Base-by-base conservation (phyloP, 2,797 vertebrate species). In the Mastacembelus armatus region DNA sequence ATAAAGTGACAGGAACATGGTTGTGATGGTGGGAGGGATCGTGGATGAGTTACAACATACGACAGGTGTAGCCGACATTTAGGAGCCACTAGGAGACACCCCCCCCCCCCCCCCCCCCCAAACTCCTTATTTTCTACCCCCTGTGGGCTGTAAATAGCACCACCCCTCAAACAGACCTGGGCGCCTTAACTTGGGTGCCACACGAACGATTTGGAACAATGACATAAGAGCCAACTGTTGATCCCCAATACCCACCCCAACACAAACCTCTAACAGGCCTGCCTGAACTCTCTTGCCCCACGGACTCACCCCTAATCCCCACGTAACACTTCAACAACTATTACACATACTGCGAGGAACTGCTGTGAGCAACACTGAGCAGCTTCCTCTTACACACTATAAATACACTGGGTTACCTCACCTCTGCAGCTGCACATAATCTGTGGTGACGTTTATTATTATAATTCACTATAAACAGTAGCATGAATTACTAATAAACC, bases 1-100 rank as follows among this genome's bases (percentile, higher is more conserved):
- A 60, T 78, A 24, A 76, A 74, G 63, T 71, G 67, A 71, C 68
- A 69, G 52, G 26, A 30, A 18, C 9, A 9, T 5, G n/a, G 39
- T 10, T n/a, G n/a, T n/a, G n/a, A n/a, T n/a, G n/a, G n/a, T 30
- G 47, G 30, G 47, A 22, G 70, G 57, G 36, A 50, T 22, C 26
- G 10, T 26, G 51, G 45, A 61, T 51, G 50, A 30, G 71, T 78
- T 83, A 84, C 66, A 49, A 61, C 68, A 81, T 49, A 18, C 50
- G 62, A 83, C 88, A 91, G 89, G 84, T 90, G 88, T 43, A 10
- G 59, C 38, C 3, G 57, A 43, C 60, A 77, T 64, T 71, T 57
- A 79, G 61, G 66, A 70, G 35, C 43, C 36, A 7, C 24, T 21
- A 8, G 0, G 16, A 0, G 16, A 15, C 43, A 3, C 48, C 14